These are phyloP conservation scores for Gobius niger DNA, from an alignment of 2,113 vertebrate species.

Conservation along the genomic window DNA sequence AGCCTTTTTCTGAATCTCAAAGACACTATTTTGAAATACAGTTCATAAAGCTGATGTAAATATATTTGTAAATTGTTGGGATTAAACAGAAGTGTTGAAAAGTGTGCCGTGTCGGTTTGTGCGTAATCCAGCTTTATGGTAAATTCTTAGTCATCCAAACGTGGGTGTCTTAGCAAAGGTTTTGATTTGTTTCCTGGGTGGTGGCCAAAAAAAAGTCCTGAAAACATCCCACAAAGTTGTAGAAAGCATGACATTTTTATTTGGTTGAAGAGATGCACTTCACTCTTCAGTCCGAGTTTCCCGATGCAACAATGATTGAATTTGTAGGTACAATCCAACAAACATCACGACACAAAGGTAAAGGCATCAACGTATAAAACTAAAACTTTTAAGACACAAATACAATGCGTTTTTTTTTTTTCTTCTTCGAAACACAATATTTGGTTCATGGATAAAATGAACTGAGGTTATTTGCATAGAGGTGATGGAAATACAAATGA, in stretches of 20 bases:
- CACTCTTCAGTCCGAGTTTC: background rate
- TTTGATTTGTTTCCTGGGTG: too few relatives aligned
- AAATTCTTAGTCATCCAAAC: too few relatives aligned
- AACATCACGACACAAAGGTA: background rate
- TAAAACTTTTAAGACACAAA: background rate
- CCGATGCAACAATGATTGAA: background rate
- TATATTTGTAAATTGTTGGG: conserved; percentile 27
- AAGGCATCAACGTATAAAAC: conserved; percentile 8
- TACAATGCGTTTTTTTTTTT: background rate
- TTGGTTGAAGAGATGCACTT: conserved; percentile 3
- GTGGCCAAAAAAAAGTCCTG: background rate
- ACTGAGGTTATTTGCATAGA: conserved; percentile 12
- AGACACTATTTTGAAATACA: conserved; percentile 13
- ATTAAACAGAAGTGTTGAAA: background rate
- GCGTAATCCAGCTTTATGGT: too few relatives aligned
- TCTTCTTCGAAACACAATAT: background rate
- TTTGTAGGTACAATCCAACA: background rate
- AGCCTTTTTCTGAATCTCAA: background rate
- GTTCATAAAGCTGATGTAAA: conserved; percentile 36
- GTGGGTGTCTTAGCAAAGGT: too few relatives aligned
- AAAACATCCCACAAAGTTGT: background rate
- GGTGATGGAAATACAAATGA: background rate
- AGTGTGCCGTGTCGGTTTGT: too few relatives aligned
- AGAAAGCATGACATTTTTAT: conserved; percentile 5
- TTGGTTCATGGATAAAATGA: background rate